Conservation (phyloP, 1,140 invertebrate species). For the Drosophila micromelanica region DNA sequence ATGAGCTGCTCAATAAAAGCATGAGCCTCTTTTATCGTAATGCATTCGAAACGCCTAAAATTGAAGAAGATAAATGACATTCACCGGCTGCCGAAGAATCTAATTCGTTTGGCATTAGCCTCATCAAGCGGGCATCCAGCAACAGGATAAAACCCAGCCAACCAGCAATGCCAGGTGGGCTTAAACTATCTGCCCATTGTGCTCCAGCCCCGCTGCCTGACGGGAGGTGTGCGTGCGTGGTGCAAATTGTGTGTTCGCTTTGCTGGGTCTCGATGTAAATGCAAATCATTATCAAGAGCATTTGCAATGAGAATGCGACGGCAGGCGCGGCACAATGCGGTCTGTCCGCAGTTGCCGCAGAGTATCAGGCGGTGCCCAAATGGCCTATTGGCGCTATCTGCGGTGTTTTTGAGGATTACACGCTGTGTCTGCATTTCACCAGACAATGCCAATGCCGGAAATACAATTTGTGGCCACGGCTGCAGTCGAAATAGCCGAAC, state of each 20-base stretch:
- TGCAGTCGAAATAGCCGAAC: constrained; percentile 26
- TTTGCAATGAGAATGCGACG: constrained; percentile 58
- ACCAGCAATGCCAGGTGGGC: constrained; percentile 11
- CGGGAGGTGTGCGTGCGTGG: constrained; percentile 25
- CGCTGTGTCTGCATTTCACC: constrained; percentile 1
- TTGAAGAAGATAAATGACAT: constrained; percentile 77
- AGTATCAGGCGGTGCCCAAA: constrained; percentile 26
- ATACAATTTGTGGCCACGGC: constrained; percentile 45
- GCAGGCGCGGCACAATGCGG: constrained; percentile 24
- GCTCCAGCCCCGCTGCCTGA: background rate
- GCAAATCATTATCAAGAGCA: constrained; percentile 78
- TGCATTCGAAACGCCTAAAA: constrained; percentile 27
- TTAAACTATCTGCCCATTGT: constrained; percentile 28
- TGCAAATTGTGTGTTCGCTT: constrained; percentile 17
- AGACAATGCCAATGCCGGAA: constrained; percentile 13
- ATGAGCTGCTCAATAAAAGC: constrained; percentile 3
- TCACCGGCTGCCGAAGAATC: constrained; percentile 44
- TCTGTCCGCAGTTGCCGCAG: constrained; percentile 23
- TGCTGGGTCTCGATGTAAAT: constrained; percentile 57
- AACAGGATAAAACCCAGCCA: constrained; percentile 1
- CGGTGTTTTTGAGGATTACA: constrained; percentile 28
- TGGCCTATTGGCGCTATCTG: constrained; percentile 50
- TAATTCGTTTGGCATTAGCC: constrained; percentile 72
- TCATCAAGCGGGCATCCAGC: constrained; percentile 7
- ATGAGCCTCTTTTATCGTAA: constrained; percentile 25